Base-by-base conservation (phyloP, 2,797 vertebrate species). In the Hoplostethus atlanticus region DNA sequence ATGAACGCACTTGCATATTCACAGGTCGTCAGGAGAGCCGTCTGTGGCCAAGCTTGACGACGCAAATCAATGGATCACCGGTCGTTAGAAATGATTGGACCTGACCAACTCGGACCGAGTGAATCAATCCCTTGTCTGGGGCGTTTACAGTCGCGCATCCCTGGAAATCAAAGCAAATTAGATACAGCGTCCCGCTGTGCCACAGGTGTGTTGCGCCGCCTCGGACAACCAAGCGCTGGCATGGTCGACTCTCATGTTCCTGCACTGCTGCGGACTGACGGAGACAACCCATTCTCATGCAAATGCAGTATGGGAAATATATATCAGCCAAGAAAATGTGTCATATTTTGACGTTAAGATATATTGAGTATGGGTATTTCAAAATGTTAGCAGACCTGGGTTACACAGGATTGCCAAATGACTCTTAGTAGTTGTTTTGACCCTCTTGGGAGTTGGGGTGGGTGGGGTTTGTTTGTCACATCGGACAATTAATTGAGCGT, bases 21-120 rank as follows among this genome's bases (percentile, higher is more conserved):
- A 89, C 58, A 54, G 52, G 2, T 25, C 6, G 3, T 84, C 4
- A 6, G 57, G 38, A 54, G 42, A 47, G 28, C 52, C 77, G 55
- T 59, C 57, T 50, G 59, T 71, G 3, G 38, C 2, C 78, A 28
- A 5, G 70, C 73, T 50, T 30, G 25, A 57, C 66, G 69, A 79
- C 60, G 3, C 2, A 50, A 21, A 77, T 85, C 71, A 64, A 70
- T 84, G 71, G 25, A 78, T 73, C 79, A 69, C 64, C 40, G 60
- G 73, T 79, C 72, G 84, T 82, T 46, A 66, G 68, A 84, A 42
- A 58, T 21, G 85, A 88, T 84, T 82, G 71, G 66, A 74, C 60
- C 67, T 28, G 75, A 76, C 71, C 62, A 57, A 62, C 54, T 63
- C 40, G 1, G 42, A 57, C 66, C 34, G 6, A 74, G 34, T n/a